Base-by-base conservation (phyloP, 1,140 invertebrate genomes). In the Saccostrea echinata region DNA sequence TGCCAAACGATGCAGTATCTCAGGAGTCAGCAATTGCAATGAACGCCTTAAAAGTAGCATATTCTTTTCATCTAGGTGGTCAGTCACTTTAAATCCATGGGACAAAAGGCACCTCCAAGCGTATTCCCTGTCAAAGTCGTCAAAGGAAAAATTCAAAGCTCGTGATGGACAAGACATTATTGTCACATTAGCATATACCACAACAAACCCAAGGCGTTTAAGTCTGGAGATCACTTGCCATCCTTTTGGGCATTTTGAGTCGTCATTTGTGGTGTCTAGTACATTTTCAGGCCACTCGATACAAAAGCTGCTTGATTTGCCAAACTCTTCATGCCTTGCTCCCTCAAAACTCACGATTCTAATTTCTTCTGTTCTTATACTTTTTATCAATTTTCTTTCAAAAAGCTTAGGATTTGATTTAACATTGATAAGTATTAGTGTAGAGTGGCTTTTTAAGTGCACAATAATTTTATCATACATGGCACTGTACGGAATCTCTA, bases 61-160 rank as follows among this genome's bases (percentile, higher is more conserved):
- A 18, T 43, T 51, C 9, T 87, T 51, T 52, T 52, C 16, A 24
- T 43, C 61, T 8, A 87, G 27, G 21, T 57, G 21, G 24, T 87
- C 86, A 35, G 55, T 87, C 9, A 87, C 80, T 87, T 87, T 87
- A 30, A 64, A 87, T 21, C 86, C 86, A 6, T 71, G 55, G 16
- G 76, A 61, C 35, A 83, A 33, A 6, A 87, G 27, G 82, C 86
- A 83, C n/a, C 61, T 52, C 86, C 86, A 87, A 8, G 86, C 80
- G 83, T 87, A 87, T 33, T 84, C 33, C 27, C 12, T 55, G 24
- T 87, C 80, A 64, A 87, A 87, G 24, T 81, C 64, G 8, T 68
- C 53, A 57, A 64, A 84, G 4, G n/a, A n/a, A 1, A 61, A 61
- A n/a, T 16, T 64, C 2, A 21, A 16, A 2, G 35, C 11, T 0